phyloP scores from a whole-genome alignment of 2,888 invertebrate genomes.

The Iphiclides podalirius region DNA sequence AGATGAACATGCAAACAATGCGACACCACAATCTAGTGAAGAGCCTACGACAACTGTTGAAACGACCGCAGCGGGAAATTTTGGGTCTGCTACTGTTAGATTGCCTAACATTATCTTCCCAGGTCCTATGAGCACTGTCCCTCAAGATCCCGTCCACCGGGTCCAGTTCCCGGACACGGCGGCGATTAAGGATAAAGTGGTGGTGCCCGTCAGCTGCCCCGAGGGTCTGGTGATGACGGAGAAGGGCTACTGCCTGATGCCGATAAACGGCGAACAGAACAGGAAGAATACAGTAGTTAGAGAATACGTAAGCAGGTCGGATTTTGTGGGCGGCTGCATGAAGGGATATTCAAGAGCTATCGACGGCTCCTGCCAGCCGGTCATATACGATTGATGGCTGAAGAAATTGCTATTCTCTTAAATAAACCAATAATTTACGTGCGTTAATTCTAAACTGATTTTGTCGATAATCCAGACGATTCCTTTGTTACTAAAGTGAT shows the following conservation, averaged over 20 bases:
- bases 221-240: constrained; percentile 4
- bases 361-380: constrained; percentile 17
- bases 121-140: constrained; percentile 5
- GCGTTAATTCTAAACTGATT: no score
- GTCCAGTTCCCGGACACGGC: no score
- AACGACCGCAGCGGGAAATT: background rate
- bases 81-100: no score
- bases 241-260: constrained; percentile 9
- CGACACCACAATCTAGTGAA: background rate
- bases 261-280: constrained; percentile 3
- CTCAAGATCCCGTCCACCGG: no score
- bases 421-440: no score
- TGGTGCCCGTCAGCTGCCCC: constrained; percentile 1
- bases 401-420: no score
- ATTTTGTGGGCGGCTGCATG: constrained; percentile 7
- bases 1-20: background rate
- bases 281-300: constrained; percentile 1
- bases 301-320: background rate
- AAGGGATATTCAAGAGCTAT: constrained; percentile 10
- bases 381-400: constrained; percentile 13
- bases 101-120: constrained; percentile 14
- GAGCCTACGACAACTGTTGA: background rate
- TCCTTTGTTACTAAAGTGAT: no score
- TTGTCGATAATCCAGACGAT: no score
- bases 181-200: background rate